Conservation (phyloP, 2,797 vertebrate species). For the Petrocephalus sullivani region DNA sequence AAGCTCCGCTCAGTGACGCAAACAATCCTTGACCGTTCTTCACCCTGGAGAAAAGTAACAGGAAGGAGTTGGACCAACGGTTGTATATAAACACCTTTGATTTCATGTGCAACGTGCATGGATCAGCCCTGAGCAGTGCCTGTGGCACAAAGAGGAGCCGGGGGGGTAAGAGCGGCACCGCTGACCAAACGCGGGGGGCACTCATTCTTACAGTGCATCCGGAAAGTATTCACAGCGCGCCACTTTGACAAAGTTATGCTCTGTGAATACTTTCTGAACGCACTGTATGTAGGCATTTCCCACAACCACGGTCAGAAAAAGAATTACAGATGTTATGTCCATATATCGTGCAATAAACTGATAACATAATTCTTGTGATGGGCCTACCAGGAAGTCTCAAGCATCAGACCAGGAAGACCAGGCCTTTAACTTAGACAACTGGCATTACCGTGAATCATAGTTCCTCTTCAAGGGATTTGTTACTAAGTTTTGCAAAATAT, state of each 20-base stretch:
- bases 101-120: neutral
- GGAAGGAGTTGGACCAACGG: neutral
- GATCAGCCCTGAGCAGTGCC: neutral
- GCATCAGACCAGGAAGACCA: neutral
- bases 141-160: neutral
- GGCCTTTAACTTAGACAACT: neutral
- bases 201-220: neutral
- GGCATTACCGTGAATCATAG: neutral
- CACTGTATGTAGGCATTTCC: neutral
- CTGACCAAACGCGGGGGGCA: neutral
- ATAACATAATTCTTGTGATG: neutral
- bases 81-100: neutral
- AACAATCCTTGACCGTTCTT: neutral
- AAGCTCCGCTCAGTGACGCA: neutral
- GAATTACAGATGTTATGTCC: neutral
- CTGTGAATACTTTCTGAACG: too few relatives aligned
- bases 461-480: neutral
- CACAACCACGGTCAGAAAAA: neutral
- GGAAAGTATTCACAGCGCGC: too few relatives aligned
- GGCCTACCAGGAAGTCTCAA: neutral
- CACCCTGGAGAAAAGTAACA: neutral
- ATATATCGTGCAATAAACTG: neutral
- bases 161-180: neutral
- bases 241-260: too few relatives aligned
- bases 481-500: neutral